Conservation (phyloP, 2,888 invertebrate species). For the Acleris literana region DNA sequence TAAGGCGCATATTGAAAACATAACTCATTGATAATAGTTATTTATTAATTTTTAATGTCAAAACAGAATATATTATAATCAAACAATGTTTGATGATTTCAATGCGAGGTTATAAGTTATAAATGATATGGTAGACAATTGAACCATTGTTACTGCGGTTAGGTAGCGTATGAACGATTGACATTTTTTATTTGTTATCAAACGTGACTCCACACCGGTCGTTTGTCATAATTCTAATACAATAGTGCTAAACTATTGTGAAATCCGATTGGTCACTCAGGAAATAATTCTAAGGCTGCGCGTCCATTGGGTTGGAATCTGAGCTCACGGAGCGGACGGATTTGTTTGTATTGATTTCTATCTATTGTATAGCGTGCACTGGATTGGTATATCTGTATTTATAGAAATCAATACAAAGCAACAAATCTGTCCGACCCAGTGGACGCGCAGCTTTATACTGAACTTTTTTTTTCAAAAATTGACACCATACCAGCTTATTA, state of each 20-base stretch:
- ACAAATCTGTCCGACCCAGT: too few species aligned
- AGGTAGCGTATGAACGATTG: slow-evolving; percentile 13
- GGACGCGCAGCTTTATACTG: too few species aligned
- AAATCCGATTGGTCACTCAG: too few species aligned
- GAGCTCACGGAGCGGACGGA: too few species aligned
- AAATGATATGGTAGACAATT: slow-evolving; percentile 17
- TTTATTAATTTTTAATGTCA: slow-evolving; percentile 33
- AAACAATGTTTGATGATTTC: slow-evolving; percentile 23
- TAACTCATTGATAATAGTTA: slow-evolving; percentile 29
- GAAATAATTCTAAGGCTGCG: too few species aligned
- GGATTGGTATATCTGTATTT: too few species aligned
- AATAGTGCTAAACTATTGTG: neutral
- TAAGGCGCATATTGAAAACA: slow-evolving; percentile 16
- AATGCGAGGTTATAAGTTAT: slow-evolving; percentile 11
- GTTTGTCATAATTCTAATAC: slow-evolving; percentile 19
- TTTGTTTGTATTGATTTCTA: too few species aligned
- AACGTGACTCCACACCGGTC: slow-evolving; percentile 4
- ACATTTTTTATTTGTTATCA: slow-evolving; percentile 13
- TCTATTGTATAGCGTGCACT: too few species aligned
- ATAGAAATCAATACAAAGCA: too few species aligned
- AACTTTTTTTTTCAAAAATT: too few species aligned
- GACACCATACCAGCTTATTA: too few species aligned
- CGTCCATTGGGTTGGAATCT: too few species aligned
- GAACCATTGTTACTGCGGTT: slow-evolving; percentile 24
- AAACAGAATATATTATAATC: slow-evolving; percentile 22